Base-by-base conservation (phyloP, 2,113 vertebrate species). In the Nerophis lumbriciformis region DNA sequence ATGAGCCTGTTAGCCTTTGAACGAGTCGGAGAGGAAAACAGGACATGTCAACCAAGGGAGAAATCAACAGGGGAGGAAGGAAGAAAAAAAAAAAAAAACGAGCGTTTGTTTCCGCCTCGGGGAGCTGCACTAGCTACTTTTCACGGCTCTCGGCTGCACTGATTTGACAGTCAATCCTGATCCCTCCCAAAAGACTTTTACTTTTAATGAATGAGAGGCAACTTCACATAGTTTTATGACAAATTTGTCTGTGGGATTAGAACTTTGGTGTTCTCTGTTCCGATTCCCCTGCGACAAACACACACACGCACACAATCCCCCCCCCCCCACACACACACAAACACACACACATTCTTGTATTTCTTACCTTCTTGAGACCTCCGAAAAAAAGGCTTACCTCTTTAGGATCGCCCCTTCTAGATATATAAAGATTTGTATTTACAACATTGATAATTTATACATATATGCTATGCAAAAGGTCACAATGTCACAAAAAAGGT, bases 21-120 rank as follows among this genome's bases (percentile, higher is more conserved):
- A 82, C 61, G 59, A 79, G 81, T 75, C 64, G 14, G 68, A 58
- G 69, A 80, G 79, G 75, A 78, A 86, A 83, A 82, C 75, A 77
- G 82, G 81, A 79, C 84, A 86, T 88, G 88, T 90, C 89, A 90
- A 83, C 85, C 73, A 73, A 28, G 78, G 66, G 79, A 80, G 76
- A 81, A 82, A 87, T 87, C 84, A 88, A 85, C 87, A 86, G 77
- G 76, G 77, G 76, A 79, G 54, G 28, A 28, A 28, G 28, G 6
- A 48, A 5, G 15, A 48, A 48, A 48, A 48, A 50, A 19, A 42
- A 42, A 56, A 56, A 87, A 86, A 78, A 82, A 88, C 82, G 77
- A 86, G 81, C 79, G 44, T 75, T 86, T n/a, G 62, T 84, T 85
- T 86, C 57, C 51, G 85, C 89, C 88, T 80, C 62, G 19, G 88